These are phyloP conservation scores for Podotricha telesiphe DNA, from an alignment of 2,888 invertebrate genomes.

Conservation along the genomic window DNA sequence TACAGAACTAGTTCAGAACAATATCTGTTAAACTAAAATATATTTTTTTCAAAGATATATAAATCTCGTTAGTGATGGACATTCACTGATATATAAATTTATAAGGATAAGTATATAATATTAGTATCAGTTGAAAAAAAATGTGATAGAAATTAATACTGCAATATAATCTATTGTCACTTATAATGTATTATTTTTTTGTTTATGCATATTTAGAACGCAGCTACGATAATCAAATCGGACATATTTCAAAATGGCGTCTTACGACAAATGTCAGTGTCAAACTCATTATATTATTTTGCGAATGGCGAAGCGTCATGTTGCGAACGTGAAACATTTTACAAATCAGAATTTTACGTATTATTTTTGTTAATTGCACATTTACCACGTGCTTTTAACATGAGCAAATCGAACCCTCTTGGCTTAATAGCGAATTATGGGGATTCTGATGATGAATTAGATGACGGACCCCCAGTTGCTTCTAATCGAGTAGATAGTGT, in stretches of 20 bases:
- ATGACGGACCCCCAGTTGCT: slow-evolving; percentile 48
- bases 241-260: slow-evolving; percentile 17
- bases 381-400: slow-evolving; percentile 42
- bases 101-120: too few relatives aligned
- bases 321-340: slow-evolving; percentile 11
- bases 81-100: too few relatives aligned
- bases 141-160: too few relatives aligned
- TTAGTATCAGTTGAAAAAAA: too few relatives aligned
- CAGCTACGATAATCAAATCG: background rate
- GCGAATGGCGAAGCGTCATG: slow-evolving; percentile 26
- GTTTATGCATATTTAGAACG: background rate
- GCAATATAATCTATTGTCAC: too few relatives aligned
- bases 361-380: slow-evolving; percentile 4
- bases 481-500: slow-evolving; percentile 32
- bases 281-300: slow-evolving; percentile 1
- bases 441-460: slow-evolving; percentile 74
- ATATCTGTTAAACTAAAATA: too few relatives aligned
- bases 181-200: too few relatives aligned
- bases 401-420: slow-evolving; percentile 74
- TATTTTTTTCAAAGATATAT: too few relatives aligned
- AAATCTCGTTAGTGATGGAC: too few relatives aligned
- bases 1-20: too few relatives aligned
- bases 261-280: slow-evolving; percentile 18
- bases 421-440: slow-evolving; percentile 71
- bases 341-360: slow-evolving; percentile 16